Conservation (phyloP, 2,113 vertebrate species). For the Spea bombifrons region DNA sequence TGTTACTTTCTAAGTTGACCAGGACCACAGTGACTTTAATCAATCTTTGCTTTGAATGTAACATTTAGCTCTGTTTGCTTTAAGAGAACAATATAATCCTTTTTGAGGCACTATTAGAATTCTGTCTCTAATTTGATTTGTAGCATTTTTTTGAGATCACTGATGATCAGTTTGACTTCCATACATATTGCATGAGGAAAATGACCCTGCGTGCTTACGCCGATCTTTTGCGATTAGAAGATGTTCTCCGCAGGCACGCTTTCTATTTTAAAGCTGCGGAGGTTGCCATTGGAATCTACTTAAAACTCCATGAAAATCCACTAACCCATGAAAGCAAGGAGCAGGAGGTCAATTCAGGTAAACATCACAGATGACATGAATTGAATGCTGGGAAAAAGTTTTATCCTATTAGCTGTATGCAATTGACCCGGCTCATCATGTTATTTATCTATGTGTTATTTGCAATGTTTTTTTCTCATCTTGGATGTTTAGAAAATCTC, state of each 20-base stretch:
- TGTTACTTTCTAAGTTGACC: no score
- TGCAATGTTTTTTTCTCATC: no score
- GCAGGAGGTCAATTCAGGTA: conserved; percentile 78
- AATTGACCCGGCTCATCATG: no score
- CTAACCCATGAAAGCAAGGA: conserved; percentile 72
- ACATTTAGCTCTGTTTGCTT: no score
- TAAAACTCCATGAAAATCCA: conserved; percentile 75
- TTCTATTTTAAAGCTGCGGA: conserved; percentile 75
- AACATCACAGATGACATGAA: no score
- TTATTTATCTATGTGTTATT: no score
- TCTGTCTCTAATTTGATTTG: conserved; percentile 45
- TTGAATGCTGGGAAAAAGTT: no score
- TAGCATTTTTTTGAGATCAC: conserved; percentile 80
- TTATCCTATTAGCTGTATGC: no score
- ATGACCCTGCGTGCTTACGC: conserved; percentile 77
- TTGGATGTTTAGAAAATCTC: conserved; percentile 66
- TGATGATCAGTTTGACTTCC: conserved; percentile 76
- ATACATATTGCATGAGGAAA: conserved; percentile 75
- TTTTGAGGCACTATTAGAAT: no score
- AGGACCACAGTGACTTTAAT: no score
- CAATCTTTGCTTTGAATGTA: no score
- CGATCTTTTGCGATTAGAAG: conserved; percentile 73
- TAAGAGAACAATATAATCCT: no score
- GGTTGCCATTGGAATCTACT: conserved; percentile 74
- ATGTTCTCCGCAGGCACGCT: conserved; percentile 70